Conservation (phyloP, 2,797 vertebrate genomes). For the Enteromius treurensis region DNA sequence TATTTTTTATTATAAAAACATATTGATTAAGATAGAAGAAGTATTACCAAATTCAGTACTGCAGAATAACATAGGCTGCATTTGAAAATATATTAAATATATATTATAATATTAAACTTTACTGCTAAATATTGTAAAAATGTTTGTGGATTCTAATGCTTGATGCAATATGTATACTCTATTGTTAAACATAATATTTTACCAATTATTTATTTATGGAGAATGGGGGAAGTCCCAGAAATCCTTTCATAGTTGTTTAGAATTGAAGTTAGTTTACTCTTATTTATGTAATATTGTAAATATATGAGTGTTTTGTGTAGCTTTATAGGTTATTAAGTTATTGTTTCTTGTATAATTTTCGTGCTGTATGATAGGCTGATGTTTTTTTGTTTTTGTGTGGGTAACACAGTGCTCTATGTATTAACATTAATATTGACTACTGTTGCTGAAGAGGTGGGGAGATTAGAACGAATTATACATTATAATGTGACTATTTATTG, state of each 20-base stretch:
- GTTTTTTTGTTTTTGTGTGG: not conserved
- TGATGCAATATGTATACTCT: not conserved
- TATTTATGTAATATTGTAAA: not conserved
- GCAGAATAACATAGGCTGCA: not conserved
- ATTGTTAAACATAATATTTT: not conserved
- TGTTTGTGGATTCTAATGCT: not conserved
- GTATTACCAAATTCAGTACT: not conserved
- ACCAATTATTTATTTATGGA: not conserved
- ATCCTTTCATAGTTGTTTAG: not conserved
- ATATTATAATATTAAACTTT: not conserved
- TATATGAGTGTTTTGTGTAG: not conserved
- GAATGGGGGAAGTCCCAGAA: not conserved
- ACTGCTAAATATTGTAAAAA: not conserved
- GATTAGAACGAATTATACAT: not conserved
- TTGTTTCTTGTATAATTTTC: not conserved
- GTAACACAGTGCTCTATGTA: not conserved
- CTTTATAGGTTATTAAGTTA: not conserved
- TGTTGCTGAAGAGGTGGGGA: conserved; percentile 9
- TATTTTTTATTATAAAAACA: not conserved
- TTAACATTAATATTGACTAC: conserved; percentile 14
- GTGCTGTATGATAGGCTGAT: not conserved
- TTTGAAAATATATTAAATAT: no score
- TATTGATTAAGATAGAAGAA: not conserved
- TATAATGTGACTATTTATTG: not conserved
- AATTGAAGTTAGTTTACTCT: not conserved